A percentile compares a stretch with the other conserved stretches of the same genome.
phyloP scores from a whole-genome alignment of 2,797 vertebrate species.

The Scolopax rusticola region DNA sequence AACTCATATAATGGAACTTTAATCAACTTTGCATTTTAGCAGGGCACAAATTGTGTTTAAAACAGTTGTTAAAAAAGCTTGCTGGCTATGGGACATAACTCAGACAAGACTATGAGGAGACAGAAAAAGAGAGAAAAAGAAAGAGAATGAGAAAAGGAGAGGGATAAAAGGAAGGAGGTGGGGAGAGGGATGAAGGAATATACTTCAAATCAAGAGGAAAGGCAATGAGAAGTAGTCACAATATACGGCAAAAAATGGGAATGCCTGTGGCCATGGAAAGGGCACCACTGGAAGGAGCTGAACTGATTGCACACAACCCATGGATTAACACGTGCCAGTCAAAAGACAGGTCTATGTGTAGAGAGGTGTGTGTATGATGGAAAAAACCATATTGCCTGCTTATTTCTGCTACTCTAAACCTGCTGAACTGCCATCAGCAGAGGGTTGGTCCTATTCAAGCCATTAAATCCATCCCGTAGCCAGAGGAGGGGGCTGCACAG shows the following conservation, averaged over 20 bases:
- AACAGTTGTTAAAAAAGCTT: not conserved
- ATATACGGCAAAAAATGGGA: not conserved
- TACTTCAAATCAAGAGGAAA: not conserved
- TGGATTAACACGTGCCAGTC: not conserved
- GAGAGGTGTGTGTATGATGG: not conserved
- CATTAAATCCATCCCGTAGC: not conserved
- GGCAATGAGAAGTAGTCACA: not conserved
- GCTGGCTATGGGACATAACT: not conserved
- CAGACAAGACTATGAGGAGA: not conserved
- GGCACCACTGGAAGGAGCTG: not conserved
- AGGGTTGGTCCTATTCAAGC: not conserved
- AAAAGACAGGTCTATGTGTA: not conserved
- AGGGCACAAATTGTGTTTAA: not conserved
- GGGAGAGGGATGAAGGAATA: not conserved
- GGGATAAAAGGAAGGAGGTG: not conserved
- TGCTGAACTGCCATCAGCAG: not conserved
- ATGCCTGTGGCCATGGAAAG: accelerated
- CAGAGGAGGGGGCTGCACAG: not conserved
- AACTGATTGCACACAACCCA: accelerated
- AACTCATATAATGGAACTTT: not conserved
- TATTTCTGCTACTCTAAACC: not conserved
- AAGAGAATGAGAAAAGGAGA: not conserved
- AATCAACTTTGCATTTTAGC: not conserved
- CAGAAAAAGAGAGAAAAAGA: not conserved
- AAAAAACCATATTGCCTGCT: not conserved